Conservation (phyloP, 1,140 invertebrate genomes). For the Capitella teleta region DNA sequence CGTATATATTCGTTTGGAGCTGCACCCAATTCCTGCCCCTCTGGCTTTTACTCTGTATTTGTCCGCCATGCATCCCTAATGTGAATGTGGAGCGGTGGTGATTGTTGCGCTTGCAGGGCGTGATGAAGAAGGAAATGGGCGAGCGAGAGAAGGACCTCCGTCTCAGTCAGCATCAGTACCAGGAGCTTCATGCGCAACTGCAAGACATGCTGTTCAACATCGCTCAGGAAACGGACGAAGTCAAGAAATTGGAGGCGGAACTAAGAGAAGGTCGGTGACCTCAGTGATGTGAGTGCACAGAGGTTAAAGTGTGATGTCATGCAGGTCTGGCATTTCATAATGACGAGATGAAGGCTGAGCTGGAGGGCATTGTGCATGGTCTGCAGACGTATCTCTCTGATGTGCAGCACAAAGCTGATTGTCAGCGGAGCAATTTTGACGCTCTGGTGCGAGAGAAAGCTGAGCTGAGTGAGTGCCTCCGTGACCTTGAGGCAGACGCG, state of each 20-base stretch:
- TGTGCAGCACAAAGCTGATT: conserved; percentile 25
- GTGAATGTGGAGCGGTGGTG: neutral
- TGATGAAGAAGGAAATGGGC: conserved; percentile 24
- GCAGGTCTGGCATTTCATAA: conserved; percentile 15
- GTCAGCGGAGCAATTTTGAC: conserved; percentile 25
- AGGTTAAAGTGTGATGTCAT: neutral
- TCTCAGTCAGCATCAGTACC: conserved; percentile 23
- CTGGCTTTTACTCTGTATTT: neutral
- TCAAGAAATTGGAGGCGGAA: conserved; percentile 31
- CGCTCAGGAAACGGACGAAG: conserved; percentile 29
- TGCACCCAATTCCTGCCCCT: no score
- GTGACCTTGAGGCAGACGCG: conserved; percentile 26
- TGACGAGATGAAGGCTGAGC: conserved; percentile 25
- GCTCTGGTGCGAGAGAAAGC: conserved; percentile 23
- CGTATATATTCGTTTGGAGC: no score
- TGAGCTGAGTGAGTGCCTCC: conserved; percentile 19
- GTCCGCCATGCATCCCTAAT: neutral
- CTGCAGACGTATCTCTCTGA: conserved; percentile 28
- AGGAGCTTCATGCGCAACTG: conserved; percentile 26
- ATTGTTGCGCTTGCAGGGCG: conserved; percentile 15
- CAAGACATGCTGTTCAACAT: conserved; percentile 27
- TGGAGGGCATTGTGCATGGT: conserved; percentile 31
- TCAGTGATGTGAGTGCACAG: neutral
- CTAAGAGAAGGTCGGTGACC: conserved; percentile 22
- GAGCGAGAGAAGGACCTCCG: conserved; percentile 33